phyloP scores from a whole-genome alignment of 2,113 vertebrate species.

The Azemiops feae region DNA sequence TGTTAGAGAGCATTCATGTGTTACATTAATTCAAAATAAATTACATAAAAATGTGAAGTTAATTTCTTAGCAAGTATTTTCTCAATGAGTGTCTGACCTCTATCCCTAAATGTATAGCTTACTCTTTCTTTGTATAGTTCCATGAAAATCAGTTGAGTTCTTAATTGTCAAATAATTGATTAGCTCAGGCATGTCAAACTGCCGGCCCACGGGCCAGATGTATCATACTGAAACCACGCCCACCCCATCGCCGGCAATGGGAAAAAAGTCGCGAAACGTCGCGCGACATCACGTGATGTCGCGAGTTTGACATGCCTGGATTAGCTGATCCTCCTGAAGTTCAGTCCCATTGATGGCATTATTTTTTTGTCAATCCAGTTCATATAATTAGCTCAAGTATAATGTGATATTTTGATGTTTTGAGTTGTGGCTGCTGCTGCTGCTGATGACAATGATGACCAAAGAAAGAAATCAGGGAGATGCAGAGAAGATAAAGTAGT shows the following conservation, averaged over 20 bases:
- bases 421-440: conserved; percentile 48
- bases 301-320: conserved; percentile 15
- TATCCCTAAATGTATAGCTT: conserved; percentile 25
- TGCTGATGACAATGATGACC: not conserved
- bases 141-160: conserved; percentile 60
- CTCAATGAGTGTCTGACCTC: conserved; percentile 33
- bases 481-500: conserved; percentile 6
- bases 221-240: too few species aligned
- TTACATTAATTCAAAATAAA: not conserved
- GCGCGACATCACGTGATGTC: too few species aligned
- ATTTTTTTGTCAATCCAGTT: conserved; percentile 68
- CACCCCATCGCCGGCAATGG: too few species aligned
- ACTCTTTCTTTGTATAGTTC: conserved; percentile 35
- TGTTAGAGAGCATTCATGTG: not conserved
- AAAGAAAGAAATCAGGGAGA: conserved; percentile 4
- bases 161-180: conserved; percentile 72
- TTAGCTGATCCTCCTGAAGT: conserved; percentile 60
- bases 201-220: too few species aligned
- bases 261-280: too few species aligned
- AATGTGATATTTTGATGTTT: conserved; percentile 71
- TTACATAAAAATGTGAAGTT: conserved; percentile 43
- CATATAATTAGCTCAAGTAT: conserved; percentile 73
- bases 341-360: conserved; percentile 70
- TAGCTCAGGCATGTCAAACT: too few species aligned
- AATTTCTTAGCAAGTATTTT: conserved; percentile 38